phyloP scores from a whole-genome alignment of 1,140 invertebrate species.

The Temnothorax nylanderi region DNA sequence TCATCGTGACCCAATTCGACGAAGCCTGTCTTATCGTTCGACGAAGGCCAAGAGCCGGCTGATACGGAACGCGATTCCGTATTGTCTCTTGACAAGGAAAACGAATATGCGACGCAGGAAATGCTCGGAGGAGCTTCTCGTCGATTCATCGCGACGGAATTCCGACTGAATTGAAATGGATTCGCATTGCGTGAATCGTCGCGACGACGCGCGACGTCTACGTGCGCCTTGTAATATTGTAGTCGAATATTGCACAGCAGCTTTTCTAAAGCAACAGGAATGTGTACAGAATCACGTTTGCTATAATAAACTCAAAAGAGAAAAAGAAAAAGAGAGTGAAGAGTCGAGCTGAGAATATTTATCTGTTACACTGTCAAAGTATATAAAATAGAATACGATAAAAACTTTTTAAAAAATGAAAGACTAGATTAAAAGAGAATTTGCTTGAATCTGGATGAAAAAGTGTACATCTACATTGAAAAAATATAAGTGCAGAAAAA shows the following conservation, averaged over 20 bases:
- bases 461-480: neutral
- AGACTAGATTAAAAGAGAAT: neutral
- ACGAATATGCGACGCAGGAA: neutral
- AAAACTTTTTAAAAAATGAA: neutral
- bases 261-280: neutral
- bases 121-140: neutral
- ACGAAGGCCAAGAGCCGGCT: neutral
- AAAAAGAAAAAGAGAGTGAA: neutral
- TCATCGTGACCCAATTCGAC: constrained; percentile 38
- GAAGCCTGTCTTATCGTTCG: constrained; percentile 21
- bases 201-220: neutral
- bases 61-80: neutral
- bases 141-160: neutral
- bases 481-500: neutral
- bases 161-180: constrained; percentile 21
- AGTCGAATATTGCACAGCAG: neutral
- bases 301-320: too few species aligned
- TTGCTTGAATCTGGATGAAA: neutral
- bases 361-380: neutral
- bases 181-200: neutral
- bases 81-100: neutral
- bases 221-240: neutral
- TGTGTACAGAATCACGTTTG: neutral
- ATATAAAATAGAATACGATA: neutral
- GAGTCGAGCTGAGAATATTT: neutral